Evolutionary conservation across 2,113 vertebrate genomes (phyloP).

Genomic region (Rhipidura dahli): DNA sequence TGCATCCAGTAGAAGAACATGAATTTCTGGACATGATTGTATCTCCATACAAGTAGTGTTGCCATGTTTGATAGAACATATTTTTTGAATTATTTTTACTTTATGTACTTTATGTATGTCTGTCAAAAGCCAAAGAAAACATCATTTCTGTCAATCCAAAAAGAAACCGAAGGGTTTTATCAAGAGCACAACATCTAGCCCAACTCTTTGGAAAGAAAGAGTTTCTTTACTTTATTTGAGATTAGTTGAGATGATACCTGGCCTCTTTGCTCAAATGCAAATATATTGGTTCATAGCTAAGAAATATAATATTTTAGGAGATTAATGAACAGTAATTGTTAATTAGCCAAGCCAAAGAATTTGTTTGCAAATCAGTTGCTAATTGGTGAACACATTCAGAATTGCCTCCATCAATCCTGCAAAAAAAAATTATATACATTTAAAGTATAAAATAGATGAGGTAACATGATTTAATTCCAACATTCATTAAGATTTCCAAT

Average conservation of each 20-base stretch:
- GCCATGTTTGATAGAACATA: background rate
- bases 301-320: background rate
- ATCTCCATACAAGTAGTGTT: background rate
- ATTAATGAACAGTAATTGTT: background rate
- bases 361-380: background rate
- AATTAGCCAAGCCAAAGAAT: background rate
- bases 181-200: background rate
- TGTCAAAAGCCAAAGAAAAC: background rate
- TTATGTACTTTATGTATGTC: background rate
- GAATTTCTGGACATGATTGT: background rate
- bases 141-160: background rate
- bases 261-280: background rate
- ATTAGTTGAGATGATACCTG: background rate
- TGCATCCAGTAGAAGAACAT: background rate
- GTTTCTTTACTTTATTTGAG: background rate
- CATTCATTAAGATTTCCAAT: background rate
- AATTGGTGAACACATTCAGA: background rate
- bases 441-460: background rate
- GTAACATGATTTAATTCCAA: background rate
- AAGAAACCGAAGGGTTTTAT: background rate
- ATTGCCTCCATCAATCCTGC: background rate
- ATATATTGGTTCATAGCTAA: background rate
- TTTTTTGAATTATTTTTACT: background rate
- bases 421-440: background rate
- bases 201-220: background rate